These are phyloP conservation scores for Pseudochirops cupreus DNA, from an alignment of 2,797 vertebrate genomes.

Conservation along the genomic window DNA sequence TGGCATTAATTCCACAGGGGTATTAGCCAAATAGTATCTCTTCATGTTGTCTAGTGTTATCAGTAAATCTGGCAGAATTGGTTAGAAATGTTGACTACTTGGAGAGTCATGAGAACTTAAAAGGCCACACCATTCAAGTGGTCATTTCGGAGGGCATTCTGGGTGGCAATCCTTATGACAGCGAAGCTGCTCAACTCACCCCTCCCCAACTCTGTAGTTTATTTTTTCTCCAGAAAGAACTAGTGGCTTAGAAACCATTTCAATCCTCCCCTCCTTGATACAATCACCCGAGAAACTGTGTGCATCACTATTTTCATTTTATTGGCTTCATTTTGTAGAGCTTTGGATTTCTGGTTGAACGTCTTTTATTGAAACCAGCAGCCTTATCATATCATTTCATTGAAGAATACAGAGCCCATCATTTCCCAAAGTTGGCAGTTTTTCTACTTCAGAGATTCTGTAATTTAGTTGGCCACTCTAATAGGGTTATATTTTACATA, in stretches of 20 bases:
- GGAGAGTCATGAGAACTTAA: neutral
- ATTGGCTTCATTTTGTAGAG: constrained; percentile 68
- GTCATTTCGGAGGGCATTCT: constrained; percentile 45
- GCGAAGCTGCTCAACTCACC: constrained; percentile 28
- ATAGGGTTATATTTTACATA: constrained; percentile 81
- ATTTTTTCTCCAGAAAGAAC: constrained; percentile 31
- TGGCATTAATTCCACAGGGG: neutral
- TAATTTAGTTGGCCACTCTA: constrained; percentile 82
- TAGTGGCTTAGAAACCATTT: constrained; percentile 37
- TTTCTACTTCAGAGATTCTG: constrained; percentile 82
- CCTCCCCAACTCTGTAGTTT: constrained; percentile 7
- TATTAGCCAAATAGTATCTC: neutral
- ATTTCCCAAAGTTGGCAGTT: constrained; percentile 77
- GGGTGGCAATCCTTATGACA: constrained; percentile 1
- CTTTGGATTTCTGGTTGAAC: constrained; percentile 73
- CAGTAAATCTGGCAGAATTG: neutral
- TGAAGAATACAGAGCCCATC: constrained; percentile 80
- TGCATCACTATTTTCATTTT: constrained; percentile 68
- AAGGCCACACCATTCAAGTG: neutral
- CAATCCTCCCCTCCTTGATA: constrained; percentile 21
- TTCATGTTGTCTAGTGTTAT: neutral
- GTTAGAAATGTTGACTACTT: constrained; percentile 4
- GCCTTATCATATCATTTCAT: constrained; percentile 74
- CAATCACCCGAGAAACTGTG: constrained; percentile 64
- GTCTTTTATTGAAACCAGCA: constrained; percentile 74